These are phyloP conservation scores for Platycercus adscitus DNA, from an alignment of 2,113 vertebrate species.

Conservation along the genomic window DNA sequence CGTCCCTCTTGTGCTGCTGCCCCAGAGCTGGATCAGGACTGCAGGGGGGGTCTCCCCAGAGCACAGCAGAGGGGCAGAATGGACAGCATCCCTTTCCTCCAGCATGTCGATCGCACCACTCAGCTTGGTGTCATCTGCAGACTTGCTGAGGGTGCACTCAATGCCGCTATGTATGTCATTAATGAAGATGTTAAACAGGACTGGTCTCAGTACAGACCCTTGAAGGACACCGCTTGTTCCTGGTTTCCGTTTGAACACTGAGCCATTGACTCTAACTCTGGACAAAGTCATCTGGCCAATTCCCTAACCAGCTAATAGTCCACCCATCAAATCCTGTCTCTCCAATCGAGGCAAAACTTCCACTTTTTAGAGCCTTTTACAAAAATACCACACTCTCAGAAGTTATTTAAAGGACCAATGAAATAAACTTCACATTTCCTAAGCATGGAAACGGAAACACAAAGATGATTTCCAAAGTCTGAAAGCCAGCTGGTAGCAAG, in stretches of 20 bases:
- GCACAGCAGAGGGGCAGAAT: background rate
- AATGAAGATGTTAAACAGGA: background rate
- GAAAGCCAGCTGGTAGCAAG: background rate
- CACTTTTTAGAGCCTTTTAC: background rate
- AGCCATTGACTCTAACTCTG: background rate
- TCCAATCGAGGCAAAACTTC: background rate
- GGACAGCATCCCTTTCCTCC: background rate
- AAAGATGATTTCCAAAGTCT: background rate
- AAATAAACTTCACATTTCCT: background rate
- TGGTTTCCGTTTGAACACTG: background rate
- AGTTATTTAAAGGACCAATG: background rate
- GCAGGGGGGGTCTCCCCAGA: background rate
- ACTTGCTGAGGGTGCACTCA: background rate
- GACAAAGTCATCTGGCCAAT: fast-evolving
- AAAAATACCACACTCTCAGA: background rate
- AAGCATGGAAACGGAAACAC: background rate
- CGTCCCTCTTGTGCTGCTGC: background rate
- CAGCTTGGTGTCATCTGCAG: background rate
- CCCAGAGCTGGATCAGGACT: background rate
- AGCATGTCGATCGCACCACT: no score
- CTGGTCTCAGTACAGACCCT: background rate
- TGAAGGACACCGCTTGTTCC: background rate
- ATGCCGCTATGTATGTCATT: no score
- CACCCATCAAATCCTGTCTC: background rate
- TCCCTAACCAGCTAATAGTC: background rate